Base-by-base conservation (phyloP, 2,888 invertebrate genomes). In the Trilocha varians region DNA sequence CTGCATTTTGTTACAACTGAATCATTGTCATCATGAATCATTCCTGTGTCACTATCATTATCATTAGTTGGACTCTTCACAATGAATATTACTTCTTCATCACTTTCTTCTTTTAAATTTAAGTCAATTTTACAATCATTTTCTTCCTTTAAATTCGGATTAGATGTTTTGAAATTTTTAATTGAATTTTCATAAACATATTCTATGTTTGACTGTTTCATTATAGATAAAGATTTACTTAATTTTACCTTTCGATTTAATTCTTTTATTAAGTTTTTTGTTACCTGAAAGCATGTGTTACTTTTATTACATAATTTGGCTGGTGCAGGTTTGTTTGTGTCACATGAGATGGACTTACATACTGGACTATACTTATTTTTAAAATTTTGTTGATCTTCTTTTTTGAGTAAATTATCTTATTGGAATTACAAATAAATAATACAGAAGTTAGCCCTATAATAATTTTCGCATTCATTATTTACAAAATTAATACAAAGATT, bases 221-320 rank as follows among this genome's bases (percentile, higher is more conserved):
- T 6, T 9, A 25, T 25, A 6, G 25, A 25, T 16, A 63, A 38
- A 16, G 51, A 14, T 3, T 57, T 55, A 8, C 40, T 44, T 9
- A 62, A 40, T 34, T 59, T 57, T 16, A 61, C 41, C 3, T 42
- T 38, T 39, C 59, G 52, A 13, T 55, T 48, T 36, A 46, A 44
- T 37, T 47, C 33, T 40, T 47, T 48, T 15, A 65, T 53, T 0
- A 59, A 48, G 16, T 11, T n/a, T 48, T 53, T 52, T 3, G 48
- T 57, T 16, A 67, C 46, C 66, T 66, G 53, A 13, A 60, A 62
- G n/a, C n/a, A n/a, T n/a, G n/a, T n/a, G n/a, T n/a, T n/a, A n/a
- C n/a, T n/a, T n/a, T n/a, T n/a, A n/a, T n/a, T n/a, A n/a, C n/a
- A n/a, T n/a, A n/a, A n/a, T n/a, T n/a, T n/a, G n/a, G n/a, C n/a